Percentiles rank a stretch among this genome's conserved stretches.
These are phyloP conservation scores for Callimorpha dominula DNA, from an alignment of 2,888 invertebrate species.

Conservation along the genomic window DNA sequence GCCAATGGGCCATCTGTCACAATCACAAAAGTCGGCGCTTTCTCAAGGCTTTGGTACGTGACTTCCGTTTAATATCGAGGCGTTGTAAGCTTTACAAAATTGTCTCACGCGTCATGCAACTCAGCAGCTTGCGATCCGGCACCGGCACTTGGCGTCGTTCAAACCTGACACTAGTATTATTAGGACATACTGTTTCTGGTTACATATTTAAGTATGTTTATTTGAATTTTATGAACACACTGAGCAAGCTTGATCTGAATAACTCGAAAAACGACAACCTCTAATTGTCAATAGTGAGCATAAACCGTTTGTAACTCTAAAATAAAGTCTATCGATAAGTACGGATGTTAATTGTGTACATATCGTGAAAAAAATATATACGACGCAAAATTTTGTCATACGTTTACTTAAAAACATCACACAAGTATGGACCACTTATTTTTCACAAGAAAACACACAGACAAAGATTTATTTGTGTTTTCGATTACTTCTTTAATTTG, in stretches of 20 bases:
- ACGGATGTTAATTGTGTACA: conserved; percentile 9
- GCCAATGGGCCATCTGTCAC: conserved; percentile 63
- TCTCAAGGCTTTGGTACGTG: conserved; percentile 66
- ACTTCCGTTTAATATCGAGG: conserved; percentile 68
- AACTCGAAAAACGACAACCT: conserved; percentile 39
- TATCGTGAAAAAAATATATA: neutral
- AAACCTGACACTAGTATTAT: conserved; percentile 51
- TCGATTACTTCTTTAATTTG: neutral
- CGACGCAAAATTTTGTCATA: neutral
- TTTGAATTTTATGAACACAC: conserved; percentile 46
- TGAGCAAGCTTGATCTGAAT: conserved; percentile 47
- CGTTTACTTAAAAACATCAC: neutral
- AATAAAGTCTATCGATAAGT: conserved; percentile 4
- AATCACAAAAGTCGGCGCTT: conserved; percentile 55
- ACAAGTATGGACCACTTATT: neutral
- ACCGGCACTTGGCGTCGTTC: conserved; percentile 51
- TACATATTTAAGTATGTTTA: conserved; percentile 57
- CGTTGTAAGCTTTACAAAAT: conserved; percentile 62
- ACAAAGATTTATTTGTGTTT: neutral
- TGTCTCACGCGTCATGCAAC: conserved; percentile 61
- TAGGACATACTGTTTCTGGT: conserved; percentile 54
- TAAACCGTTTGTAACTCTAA: conserved; percentile 18
- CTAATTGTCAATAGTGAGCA: conserved; percentile 21
- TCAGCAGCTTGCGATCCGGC: conserved; percentile 41
- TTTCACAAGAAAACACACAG: neutral